Conservation (phyloP, 2,888 invertebrate genomes). For the Acanthoscelides obtectus region DNA sequence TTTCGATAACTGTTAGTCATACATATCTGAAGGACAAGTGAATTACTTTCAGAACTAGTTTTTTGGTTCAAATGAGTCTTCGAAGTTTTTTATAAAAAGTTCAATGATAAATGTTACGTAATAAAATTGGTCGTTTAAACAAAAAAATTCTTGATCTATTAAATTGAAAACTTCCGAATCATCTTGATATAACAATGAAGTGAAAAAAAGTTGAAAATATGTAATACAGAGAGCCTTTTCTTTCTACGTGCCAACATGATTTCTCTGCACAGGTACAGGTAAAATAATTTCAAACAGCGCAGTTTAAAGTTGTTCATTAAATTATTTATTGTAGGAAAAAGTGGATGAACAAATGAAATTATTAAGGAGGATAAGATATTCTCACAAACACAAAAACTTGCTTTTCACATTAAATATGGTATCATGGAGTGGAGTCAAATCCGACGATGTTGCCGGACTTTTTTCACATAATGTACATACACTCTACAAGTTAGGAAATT, state of each 20-base stretch:
- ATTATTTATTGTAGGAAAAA: constrained; percentile 5
- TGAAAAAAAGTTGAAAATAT: neutral
- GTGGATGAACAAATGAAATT: constrained; percentile 7
- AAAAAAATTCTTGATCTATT: neutral
- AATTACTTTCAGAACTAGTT: neutral
- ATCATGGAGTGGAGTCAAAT: constrained; percentile 24
- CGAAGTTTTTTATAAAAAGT: neutral
- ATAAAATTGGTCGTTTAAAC: neutral
- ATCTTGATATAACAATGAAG: neutral
- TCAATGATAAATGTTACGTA: neutral
- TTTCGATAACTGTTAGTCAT: neutral
- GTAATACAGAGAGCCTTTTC: neutral
- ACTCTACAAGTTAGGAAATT: too few relatives aligned
- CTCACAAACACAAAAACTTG: constrained; percentile 22
- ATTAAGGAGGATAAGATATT: constrained; percentile 20
- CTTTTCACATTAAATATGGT: constrained; percentile 23
- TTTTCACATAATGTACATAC: too few relatives aligned
- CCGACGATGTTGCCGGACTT: constrained; percentile 3
- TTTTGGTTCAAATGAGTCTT: neutral
- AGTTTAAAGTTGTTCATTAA: neutral
- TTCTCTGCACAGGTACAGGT: neutral
- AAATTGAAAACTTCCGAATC: neutral
- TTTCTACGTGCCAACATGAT: neutral
- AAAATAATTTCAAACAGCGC: neutral
- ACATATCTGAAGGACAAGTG: neutral